Percentiles rank a stretch among this genome's conserved stretches.
These are phyloP conservation scores for Canis aureus DNA, from an alignment of 2,113 vertebrate genomes.

Conservation along the genomic window DNA sequence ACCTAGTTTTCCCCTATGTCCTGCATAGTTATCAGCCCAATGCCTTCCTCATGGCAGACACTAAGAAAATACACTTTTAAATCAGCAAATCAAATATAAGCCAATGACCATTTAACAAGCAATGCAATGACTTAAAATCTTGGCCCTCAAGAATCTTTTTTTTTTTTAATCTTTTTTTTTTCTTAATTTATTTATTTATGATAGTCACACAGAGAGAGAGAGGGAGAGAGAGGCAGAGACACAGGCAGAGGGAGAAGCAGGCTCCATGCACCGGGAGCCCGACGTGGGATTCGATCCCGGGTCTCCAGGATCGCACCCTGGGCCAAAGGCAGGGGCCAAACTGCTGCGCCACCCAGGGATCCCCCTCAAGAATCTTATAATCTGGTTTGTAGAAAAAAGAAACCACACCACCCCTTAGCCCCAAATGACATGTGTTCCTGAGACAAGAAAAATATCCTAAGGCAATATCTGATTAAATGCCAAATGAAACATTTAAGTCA, in stretches of 20 bases:
- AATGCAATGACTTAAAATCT: not conserved
- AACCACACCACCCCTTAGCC: not conserved
- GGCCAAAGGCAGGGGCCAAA: too few species aligned
- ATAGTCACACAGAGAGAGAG: too few species aligned
- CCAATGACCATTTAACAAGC: not conserved
- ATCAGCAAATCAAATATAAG: not conserved
- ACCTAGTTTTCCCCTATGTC: not conserved
- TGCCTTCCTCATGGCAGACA: not conserved
- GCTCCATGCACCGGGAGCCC: too few species aligned
- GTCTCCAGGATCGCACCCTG: too few species aligned
- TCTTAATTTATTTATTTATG: too few species aligned
- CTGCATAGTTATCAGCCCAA: not conserved
- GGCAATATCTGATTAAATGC: not conserved
- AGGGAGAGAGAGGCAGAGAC: too few species aligned
- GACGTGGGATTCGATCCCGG: too few species aligned
- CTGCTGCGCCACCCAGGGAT: too few species aligned
- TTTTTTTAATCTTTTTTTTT: too few species aligned
- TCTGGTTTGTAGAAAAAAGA: not conserved
- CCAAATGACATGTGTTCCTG: not conserved
- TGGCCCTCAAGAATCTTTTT: not conserved
- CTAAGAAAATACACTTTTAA: not conserved
- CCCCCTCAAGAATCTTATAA: slow-evolving; percentile 1
- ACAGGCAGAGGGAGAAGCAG: too few species aligned
- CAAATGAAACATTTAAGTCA: not conserved
- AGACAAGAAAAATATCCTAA: slow-evolving; percentile 26